Conservation (phyloP, 2,888 invertebrate genomes). For the Diarsia rubi region DNA sequence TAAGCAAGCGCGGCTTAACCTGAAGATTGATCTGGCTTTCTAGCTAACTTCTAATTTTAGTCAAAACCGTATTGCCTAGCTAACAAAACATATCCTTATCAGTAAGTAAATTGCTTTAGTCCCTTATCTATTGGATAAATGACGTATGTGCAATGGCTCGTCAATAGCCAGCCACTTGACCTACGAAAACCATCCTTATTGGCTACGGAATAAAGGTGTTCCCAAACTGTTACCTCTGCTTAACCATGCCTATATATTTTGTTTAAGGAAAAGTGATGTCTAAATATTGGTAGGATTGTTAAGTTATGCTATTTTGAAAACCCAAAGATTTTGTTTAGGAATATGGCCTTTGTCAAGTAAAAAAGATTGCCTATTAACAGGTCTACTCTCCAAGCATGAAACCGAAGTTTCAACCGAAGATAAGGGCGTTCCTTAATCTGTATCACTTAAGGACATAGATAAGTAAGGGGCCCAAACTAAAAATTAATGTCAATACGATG, state of each 20-base stretch:
- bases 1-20: too few relatives aligned
- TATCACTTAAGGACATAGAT: too few relatives aligned
- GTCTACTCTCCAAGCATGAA: too few relatives aligned
- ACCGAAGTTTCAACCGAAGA: too few relatives aligned
- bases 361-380: not conserved
- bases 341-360: not conserved
- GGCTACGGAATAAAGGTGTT: not conserved
- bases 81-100: conserved; percentile 13
- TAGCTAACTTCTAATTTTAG: not conserved
- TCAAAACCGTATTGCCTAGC: not conserved
- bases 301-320: not conserved
- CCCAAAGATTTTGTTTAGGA: not conserved
- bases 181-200: not conserved
- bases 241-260: not conserved
- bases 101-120: not conserved
- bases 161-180: not conserved
- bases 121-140: conserved; percentile 16
- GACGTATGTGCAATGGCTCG: not conserved
- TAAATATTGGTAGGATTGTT: not conserved
- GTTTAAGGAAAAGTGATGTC: conserved; percentile 2
- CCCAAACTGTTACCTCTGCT: not conserved
- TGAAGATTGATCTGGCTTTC: not conserved
- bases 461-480: too few relatives aligned
- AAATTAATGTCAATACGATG: too few relatives aligned
- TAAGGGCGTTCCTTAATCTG: too few relatives aligned